Evolutionary conservation across 1,140 invertebrate genomes (phyloP).

Genomic region (Nomia melanderi): DNA sequence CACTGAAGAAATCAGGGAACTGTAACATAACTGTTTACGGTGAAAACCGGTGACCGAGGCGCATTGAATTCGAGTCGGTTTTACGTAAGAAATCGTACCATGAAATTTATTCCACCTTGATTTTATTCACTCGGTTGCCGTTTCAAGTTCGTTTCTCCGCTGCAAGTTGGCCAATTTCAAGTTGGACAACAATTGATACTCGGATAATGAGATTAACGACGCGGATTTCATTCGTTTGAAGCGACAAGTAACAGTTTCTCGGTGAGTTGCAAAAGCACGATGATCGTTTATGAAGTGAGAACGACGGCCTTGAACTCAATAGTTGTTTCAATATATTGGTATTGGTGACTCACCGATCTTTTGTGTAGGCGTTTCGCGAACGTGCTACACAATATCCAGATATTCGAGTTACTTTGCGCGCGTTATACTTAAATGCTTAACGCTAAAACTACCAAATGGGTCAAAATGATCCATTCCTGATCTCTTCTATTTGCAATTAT

Average conservation of each 20-base stretch:
- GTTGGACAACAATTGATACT: too few relatives aligned
- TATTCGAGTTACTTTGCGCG: not conserved
- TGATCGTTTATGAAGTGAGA: not conserved
- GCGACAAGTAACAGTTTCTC: not conserved
- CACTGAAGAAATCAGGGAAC: not conserved
- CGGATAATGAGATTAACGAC: too few relatives aligned
- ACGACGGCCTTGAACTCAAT: not conserved
- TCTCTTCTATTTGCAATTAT: too few relatives aligned
- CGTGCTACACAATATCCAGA: not conserved
- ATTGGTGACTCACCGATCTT: not conserved
- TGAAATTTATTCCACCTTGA: slow-evolving; percentile 2
- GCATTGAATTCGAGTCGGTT: not conserved
- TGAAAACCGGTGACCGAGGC: not conserved
- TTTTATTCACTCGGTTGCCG: not conserved
- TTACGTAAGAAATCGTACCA: not conserved
- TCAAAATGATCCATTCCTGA: too few relatives aligned
- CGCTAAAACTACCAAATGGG: too few relatives aligned
- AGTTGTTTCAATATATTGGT: not conserved
- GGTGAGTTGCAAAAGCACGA: not conserved
- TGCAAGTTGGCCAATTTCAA: too few relatives aligned
- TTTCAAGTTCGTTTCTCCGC: not conserved
- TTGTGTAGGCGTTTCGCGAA: not conserved
- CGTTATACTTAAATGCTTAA: too few relatives aligned
- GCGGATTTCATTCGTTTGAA: not conserved
- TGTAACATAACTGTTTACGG: not conserved